Evolutionary conservation across 2,888 invertebrate genomes (phyloP).

Genomic region (Salticus scenicus): DNA sequence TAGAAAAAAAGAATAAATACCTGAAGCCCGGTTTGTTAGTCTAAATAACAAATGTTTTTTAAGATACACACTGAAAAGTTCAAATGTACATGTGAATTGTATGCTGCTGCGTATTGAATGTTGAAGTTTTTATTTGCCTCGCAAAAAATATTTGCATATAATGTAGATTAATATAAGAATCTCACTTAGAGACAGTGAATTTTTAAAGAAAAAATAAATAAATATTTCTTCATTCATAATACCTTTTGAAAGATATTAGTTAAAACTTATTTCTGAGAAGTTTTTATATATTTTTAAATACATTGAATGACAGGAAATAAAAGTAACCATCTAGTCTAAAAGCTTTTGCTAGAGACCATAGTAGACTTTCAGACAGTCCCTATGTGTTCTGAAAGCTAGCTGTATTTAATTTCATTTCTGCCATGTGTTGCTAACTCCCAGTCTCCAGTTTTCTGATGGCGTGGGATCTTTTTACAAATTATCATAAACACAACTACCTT

Average conservation of each 20-base stretch:
- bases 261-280: constrained; percentile 30
- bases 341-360: constrained; percentile 55
- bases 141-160: constrained; percentile 47
- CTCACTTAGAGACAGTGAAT: constrained; percentile 48
- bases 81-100: constrained; percentile 41
- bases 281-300: constrained; percentile 39
- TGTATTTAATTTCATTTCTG: constrained; percentile 48
- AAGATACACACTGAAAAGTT: background rate
- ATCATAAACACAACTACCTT: constrained; percentile 28
- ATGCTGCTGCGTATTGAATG: constrained; percentile 51
- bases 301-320: background rate
- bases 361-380: constrained; percentile 48
- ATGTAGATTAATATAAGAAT: constrained; percentile 60
- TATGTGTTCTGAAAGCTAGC: constrained; percentile 22
- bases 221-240: constrained; percentile 43
- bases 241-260: constrained; percentile 43
- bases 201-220: constrained; percentile 21
- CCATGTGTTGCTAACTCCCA: constrained; percentile 64
- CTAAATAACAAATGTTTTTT: no score
- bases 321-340: constrained; percentile 44
- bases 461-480: constrained; percentile 15
- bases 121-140: constrained; percentile 48
- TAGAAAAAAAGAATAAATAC: background rate
- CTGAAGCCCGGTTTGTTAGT: background rate
- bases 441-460: constrained; percentile 33